Base-by-base conservation (phyloP, 2,888 invertebrate species). In the Hydrotaea cyrtoneurina region DNA sequence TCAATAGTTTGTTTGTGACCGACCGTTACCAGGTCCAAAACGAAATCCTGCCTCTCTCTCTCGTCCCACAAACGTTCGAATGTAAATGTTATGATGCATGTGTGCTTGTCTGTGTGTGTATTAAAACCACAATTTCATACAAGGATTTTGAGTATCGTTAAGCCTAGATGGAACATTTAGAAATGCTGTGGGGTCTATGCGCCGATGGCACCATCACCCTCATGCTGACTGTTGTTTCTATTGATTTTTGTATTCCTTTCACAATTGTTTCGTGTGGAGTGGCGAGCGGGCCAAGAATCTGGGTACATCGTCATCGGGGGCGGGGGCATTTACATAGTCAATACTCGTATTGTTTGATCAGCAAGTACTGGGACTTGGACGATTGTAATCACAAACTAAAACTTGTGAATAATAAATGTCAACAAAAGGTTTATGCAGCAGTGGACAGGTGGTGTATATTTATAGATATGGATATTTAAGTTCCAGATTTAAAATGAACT, bases 51-150 rank as follows among this genome's bases (percentile, higher is more conserved):
- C 64, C 19, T 15, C 19, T 17, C 10, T 46, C 13, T 50, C 31
- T 46, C 31, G 17, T 36, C 39, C 73, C 79, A 50, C 43, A 23
- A 36, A 13, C 57, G 75, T 53, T 43, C 46, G 15, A 46, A 13
- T 39, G 62, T 62, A 7, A 62, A 62, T 31, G 36, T n/a, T 36
- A 62, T 62, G 62, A 15, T 50, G 7, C n/a, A 26, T 5, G 23
- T 59, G 0, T 26, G 31, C 17, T 31, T 8, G 15, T 13, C 8
- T 15, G 23, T 69, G 69, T 69, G 19, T 69, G 69, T 23, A 13
- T 4, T 23, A 43, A 43, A 81, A 72, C 72, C 81, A 75, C 82
- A 75, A 75, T 75, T 59, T 36, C 26, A 82, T 43, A 55, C 62
- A n/a, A 46, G 26, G 73, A 66, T 73, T 76, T 83, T 77, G 36